Evolutionary conservation across 2,113 vertebrate genomes (phyloP), one percentile per base, ranked within the genome.

Genomic region (Malurus melanocephalus): DNA sequence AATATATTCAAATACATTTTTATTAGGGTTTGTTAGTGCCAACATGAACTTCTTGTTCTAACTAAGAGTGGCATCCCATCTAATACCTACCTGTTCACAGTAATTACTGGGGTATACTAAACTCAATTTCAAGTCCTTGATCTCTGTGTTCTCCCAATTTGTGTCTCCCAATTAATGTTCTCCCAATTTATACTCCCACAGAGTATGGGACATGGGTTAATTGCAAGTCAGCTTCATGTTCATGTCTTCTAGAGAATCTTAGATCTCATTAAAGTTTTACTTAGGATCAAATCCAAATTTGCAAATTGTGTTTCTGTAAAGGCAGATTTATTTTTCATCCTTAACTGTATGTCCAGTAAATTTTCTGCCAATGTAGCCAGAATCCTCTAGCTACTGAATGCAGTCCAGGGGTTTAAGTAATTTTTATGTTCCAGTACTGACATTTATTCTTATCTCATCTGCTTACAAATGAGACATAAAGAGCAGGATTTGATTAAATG

Each of bases 381-480:
- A 81, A 62, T 73, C 64, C 40, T 76, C 46, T 62, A 62, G 53
- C 38, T 82, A 35, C 51, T 83, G 64, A 92, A 89, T 52, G 60
- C 16, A 85, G 52, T 80, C 80, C 76, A 92, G 51, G 24, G n/a
- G 7, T 35, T 93, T 94, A 85, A 91, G 72, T 92, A 72, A 80
- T 85, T 33, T 82, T 87, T 76, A 74, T 74, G 24, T 59, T 92
- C 60, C n/a, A 62, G 28, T 67, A 59, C 43, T 91, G 72, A 89
- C 72, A 92, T 92, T 80, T 93, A 93, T 93, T 88, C 55, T 82
- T 87, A 35, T 73, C 74, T 89, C 64, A 52, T 89, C 64, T 85
- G 76, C 76, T 77, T 76, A 74, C 24, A 85, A 74, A 94, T 83
- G 60, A 80, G 60, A 48, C 48, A 62, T 16, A 62, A 89, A 89